phyloP scores from a whole-genome alignment of 2,797 vertebrate species.

The Acrossocheilus wenchowensis region DNA sequence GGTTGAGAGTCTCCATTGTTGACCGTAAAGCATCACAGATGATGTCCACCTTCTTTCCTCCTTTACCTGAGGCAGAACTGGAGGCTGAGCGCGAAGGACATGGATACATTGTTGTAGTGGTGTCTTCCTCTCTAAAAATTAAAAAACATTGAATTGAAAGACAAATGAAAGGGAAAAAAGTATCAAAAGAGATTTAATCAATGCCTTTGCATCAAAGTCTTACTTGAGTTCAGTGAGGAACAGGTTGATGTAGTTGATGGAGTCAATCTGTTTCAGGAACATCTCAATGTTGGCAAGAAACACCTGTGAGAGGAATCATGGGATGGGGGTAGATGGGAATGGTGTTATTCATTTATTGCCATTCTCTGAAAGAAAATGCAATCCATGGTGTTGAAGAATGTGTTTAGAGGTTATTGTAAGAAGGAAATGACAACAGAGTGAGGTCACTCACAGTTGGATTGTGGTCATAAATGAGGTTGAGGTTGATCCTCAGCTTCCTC shows the following conservation, averaged over 20 bases:
- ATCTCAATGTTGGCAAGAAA: conserved; percentile 89
- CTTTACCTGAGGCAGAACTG: conserved; percentile 47
- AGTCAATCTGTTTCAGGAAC: conserved; percentile 90
- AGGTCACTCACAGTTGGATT: conserved; percentile 85
- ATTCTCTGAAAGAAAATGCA: not conserved
- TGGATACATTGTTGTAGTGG: conserved; percentile 91
- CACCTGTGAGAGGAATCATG: conserved; percentile 72
- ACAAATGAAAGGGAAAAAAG: not conserved
- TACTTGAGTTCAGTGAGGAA: conserved; percentile 97
- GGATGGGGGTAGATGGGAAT: not conserved
- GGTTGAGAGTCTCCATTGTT: conserved; percentile 86
- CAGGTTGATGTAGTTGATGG: conserved; percentile 92
- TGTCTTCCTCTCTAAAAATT: conserved; percentile 89
- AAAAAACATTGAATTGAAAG: not conserved
- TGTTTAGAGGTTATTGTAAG: not conserved
- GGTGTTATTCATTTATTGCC: not conserved
- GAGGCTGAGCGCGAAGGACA: conserved; percentile 58
- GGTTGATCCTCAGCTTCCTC: conserved; percentile 95
- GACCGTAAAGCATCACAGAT: conserved; percentile 87
- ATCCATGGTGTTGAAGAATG: not conserved
- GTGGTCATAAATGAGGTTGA: conserved; percentile 96
- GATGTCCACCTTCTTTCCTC: conserved; percentile 86
- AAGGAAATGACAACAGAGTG: conserved; percentile 10
- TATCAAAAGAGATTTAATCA: not conserved
- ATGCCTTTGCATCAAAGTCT: no score